Conservation (phyloP, 2,797 vertebrate species). For the Kryptopterus vitreolus region DNA sequence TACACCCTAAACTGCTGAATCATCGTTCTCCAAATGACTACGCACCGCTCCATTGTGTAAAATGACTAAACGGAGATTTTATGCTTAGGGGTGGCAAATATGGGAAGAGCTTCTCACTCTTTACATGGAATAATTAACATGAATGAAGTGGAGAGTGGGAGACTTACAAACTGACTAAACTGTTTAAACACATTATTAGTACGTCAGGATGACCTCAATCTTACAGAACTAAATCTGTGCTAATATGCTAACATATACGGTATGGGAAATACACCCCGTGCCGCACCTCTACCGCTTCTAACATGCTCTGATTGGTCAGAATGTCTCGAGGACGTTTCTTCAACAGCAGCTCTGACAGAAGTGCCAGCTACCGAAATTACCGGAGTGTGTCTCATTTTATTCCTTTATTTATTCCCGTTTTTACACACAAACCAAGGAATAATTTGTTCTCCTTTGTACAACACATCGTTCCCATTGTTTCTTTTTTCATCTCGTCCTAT, state of each 20-base stretch:
- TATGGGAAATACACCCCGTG: constrained; percentile 10
- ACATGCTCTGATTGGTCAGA: not conserved
- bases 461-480: not conserved
- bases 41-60: not conserved
- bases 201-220: not conserved
- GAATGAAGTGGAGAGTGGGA: not conserved
- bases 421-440: not conserved
- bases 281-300: too few species aligned
- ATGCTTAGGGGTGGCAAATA: not conserved
- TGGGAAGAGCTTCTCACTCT: not conserved
- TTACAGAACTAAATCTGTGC: not conserved
- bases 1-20: constrained; percentile 1
- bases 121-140: not conserved
- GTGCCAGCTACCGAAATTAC: too few species aligned
- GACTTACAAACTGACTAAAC: not conserved
- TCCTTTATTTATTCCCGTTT: not conserved
- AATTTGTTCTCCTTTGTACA: not conserved
- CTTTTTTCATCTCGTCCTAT: not conserved
- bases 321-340: not conserved
- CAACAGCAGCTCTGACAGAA: not conserved
- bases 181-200: constrained; percentile 1
- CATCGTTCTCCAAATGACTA: not conserved
- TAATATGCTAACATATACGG: not conserved
- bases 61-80: constrained; percentile 9
- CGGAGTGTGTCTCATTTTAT: not conserved